Evolutionary conservation across 2,797 vertebrate species (phyloP), one percentile per base, ranked within the genome.

Genomic region (Galago senegalensis): DNA sequence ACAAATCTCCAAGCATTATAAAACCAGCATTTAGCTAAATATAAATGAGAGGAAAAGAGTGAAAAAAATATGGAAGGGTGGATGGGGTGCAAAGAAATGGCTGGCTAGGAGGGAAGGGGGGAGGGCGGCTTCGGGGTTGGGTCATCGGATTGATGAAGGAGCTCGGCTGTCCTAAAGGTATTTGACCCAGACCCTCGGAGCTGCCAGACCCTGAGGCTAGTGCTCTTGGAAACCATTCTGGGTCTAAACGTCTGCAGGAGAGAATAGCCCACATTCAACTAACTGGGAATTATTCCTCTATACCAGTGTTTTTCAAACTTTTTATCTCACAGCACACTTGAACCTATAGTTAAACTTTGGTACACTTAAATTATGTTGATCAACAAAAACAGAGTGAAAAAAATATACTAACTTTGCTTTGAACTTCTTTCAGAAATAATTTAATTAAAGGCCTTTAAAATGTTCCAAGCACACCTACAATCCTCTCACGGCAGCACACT

Each of bases 61-160:
- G 7, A 84, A 21, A 86, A 72, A 75, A 84, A 60, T 31, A 72
- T 16, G 37, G 40, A 69, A 3, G 25, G 1, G 0, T 8, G 4
- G 37, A 34, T 69, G 6, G n/a, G 1, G 0, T 10, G 4, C 13
- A 40, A 63, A 8, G 27, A 56, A 69, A 77, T 40, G 18, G 23
- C 0, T 0, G 60, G 16, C 25, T 25, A n/a, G 14, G 12, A 43
- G 27, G 70, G n/a, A 58, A 56, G 1, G 11, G 31, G 5, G 3
- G 25, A 56, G 12, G 23, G 40, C 31, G 0, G 4, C 27, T 75
- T 53, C 13, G 3, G 3, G 2, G 5, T 40, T 58, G 13, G 53
- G 37, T 17, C 9, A 3, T 17, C 6, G 5, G 4, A 5, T 37
- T 7, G 1, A 0, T 8, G 27, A 17, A 60, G 27, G 2, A 58